These are phyloP conservation scores for Typhlichthys subterraneus DNA, from an alignment of 2,797 vertebrate species.

Conservation along the genomic window DNA sequence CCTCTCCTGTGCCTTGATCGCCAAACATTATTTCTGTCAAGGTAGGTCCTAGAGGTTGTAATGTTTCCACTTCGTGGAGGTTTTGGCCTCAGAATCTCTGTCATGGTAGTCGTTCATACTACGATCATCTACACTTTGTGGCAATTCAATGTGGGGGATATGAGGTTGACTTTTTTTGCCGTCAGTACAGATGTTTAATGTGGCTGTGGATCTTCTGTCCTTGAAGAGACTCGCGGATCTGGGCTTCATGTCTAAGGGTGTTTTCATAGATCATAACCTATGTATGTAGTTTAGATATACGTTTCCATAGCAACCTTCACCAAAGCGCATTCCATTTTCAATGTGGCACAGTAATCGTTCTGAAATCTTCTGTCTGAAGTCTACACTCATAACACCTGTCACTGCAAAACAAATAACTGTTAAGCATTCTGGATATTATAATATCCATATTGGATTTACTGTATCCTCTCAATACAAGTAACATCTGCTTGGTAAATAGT, in stretches of 20 bases:
- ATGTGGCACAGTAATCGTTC: too few relatives aligned
- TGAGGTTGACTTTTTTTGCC: background rate
- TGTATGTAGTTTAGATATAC: too few relatives aligned
- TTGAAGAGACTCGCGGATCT: conserved; percentile 35
- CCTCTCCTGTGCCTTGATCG: conserved; percentile 48
- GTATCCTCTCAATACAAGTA: too few relatives aligned
- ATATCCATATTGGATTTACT: too few relatives aligned
- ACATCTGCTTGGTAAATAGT: too few relatives aligned
- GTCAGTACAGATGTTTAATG: conserved; percentile 25
- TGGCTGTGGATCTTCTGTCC: conserved; percentile 16
- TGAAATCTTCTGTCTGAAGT: too few relatives aligned
- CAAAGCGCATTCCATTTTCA: too few relatives aligned
- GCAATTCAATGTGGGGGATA: conserved; percentile 13
- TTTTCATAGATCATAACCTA: conserved; percentile 52
- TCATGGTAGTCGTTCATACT: conserved; percentile 36
- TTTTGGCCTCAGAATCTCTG: conserved; percentile 47
- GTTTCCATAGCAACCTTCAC: too few relatives aligned
- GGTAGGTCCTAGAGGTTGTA: conserved; percentile 61
- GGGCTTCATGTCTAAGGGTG: conserved; percentile 44
- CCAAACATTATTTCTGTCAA: conserved; percentile 63
- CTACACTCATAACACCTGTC: too few relatives aligned
- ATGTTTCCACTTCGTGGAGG: conserved; percentile 70
- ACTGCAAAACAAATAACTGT: too few relatives aligned
- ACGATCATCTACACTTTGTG: conserved; percentile 18
- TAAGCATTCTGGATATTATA: too few relatives aligned